These are phyloP conservation scores for Scylla paramamosain DNA, from an alignment of 1,140 invertebrate species.

Conservation along the genomic window DNA sequence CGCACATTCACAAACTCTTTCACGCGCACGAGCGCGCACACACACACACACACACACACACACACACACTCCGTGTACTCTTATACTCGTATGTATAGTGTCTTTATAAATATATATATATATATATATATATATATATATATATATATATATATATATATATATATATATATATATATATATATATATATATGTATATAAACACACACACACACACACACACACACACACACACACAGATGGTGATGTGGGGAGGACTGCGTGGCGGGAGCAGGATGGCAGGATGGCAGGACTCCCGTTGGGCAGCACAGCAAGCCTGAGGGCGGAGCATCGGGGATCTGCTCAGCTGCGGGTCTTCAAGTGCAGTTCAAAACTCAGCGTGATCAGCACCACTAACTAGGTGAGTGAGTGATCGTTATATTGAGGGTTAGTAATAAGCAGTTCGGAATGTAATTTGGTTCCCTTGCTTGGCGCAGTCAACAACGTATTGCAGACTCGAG, in stretches of 20 bases:
- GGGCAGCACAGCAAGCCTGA: not conserved
- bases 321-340: not conserved
- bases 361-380: conserved; percentile 44
- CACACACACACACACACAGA: conserved; percentile 25
- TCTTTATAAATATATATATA: conserved; percentile 63
- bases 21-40: conserved; percentile 10
- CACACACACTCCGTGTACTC: conserved; percentile 38
- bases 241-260: too few species aligned
- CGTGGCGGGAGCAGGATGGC: too few species aligned
- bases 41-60: conserved; percentile 46
- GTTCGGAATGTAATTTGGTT: conserved; percentile 75
- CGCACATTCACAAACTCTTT: not conserved
- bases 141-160: conserved; percentile 62
- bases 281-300: too few species aligned
- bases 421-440: conserved; percentile 75
- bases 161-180: conserved; percentile 63
- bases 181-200: conserved; percentile 37
- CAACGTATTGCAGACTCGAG: conserved; percentile 74
- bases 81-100: conserved; percentile 47
- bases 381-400: conserved; percentile 62
- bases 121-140: conserved; percentile 64
- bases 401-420: conserved; percentile 73
- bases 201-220: conserved; percentile 45
- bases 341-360: conserved; percentile 35
- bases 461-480: conserved; percentile 74